These are phyloP conservation scores for Apostichopus leukothele DNA, from an alignment of 53 echinoderm and acorn worm genomes.

Conservation along the genomic window DNA sequence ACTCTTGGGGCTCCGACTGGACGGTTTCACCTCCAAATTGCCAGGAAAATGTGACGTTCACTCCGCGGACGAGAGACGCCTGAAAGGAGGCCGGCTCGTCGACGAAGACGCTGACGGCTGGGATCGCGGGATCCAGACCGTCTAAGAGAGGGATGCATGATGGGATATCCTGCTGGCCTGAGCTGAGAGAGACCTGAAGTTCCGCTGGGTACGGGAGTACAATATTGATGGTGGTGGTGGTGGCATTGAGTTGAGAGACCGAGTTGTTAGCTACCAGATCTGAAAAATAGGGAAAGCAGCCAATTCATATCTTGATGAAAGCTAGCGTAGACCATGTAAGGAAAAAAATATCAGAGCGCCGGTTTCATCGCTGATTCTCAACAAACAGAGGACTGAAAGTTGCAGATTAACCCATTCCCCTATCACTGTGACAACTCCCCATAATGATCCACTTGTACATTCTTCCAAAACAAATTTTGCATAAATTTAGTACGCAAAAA, in stretches of 20 bases:
- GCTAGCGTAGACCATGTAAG: no score
- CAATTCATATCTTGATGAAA: background rate
- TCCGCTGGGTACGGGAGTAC: constrained; percentile 84
- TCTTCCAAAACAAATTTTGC: no score
- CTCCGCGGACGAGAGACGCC: constrained; percentile 78
- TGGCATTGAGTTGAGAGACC: constrained; percentile 57
- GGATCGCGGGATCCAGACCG: constrained; percentile 32
- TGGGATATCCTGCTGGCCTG: constrained; percentile 64
- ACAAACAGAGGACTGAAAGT: no score
- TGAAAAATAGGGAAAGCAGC: constrained; percentile 32
- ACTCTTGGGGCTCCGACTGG: constrained; percentile 32
- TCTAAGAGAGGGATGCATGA: constrained; percentile 80
- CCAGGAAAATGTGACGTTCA: constrained; percentile 93
- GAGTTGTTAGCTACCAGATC: constrained; percentile 75
- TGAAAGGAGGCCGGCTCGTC: constrained; percentile 69
- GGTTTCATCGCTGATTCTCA: no score
- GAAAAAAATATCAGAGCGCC: no score
- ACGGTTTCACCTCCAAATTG: constrained; percentile 63
- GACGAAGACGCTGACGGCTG: constrained; percentile 75
- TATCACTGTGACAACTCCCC: no score
- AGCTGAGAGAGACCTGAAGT: constrained; percentile 78
- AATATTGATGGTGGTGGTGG: constrained; percentile 66
- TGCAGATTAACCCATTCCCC: no score
- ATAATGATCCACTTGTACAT: no score
- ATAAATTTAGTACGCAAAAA: no score